Base-by-base conservation (phyloP, 2,888 invertebrate species). In the Augiades crinisus region DNA sequence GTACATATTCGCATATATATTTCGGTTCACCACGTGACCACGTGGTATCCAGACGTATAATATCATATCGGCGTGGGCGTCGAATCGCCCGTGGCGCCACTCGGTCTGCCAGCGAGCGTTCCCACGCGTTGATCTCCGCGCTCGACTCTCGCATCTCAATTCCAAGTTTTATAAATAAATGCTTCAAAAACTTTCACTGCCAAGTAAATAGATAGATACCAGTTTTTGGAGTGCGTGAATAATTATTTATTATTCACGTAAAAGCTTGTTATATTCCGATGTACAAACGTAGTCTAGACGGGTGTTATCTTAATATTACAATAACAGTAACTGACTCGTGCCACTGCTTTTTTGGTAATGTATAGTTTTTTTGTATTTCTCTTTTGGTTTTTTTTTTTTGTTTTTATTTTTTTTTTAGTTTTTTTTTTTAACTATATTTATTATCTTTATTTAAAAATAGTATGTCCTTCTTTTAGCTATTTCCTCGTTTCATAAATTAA, bases 121-220 rank as follows among this genome's bases (percentile, higher is more conserved):
- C 85, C 72, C 82, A 78, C 78, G 77, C 78, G 65, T 60, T 62
- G 61, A 40, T 8, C 47, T 12, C 58, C 62, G 59, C 66, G 19
- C 30, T 47, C 38, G 30, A 13, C 40, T 40, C 47, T 49, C 47
- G 33, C 33, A 47, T 47, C 30, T 40, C 67, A 73, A 65, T 70
- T 72, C 54, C 58, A 56, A 59, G 51, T 58, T 62, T 63, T 74
- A 71, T 77, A 73, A 71, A 81, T 75, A 80, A 80, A 75, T 70
- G 67, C 63, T 65, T 68, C 63, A 64, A 72, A 71, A 79, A 84
- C 85, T 86, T 85, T 86, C 86, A 79, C 86, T 69, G 61, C 61
- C 65, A 59, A 68, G 72, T 72, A 71, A 69, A 72, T 70, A 64
- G 57, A 57, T 56, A 61, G 57, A 57, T 59, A 70, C 67, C 57